Evolutionary conservation across 2,888 invertebrate genomes (phyloP).

Genomic region (Drosophila anceps): DNA sequence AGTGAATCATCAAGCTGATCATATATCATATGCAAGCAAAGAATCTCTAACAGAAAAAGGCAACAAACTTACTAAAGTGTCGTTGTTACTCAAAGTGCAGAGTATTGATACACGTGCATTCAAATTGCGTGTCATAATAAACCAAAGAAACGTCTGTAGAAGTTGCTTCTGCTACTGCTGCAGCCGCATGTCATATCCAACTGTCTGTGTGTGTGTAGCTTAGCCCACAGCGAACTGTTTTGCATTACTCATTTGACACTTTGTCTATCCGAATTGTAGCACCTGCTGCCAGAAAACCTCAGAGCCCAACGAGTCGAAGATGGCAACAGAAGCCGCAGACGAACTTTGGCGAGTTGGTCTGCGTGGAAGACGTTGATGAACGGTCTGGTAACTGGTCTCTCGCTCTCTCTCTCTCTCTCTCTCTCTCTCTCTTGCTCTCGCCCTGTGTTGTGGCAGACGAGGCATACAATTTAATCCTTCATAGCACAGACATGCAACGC

Average conservation of each 20-base stretch:
- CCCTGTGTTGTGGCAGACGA: conserved; percentile 4
- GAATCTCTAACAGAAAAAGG: not conserved
- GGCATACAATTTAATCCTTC: conserved; percentile 76
- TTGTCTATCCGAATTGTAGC: conserved; percentile 64
- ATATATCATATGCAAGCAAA: not conserved
- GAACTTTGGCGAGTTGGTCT: conserved; percentile 31
- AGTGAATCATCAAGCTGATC: not conserved
- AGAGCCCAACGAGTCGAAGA: conserved; percentile 20
- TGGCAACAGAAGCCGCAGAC: conserved; percentile 38
- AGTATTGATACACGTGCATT: conserved; percentile 14
- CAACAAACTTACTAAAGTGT: not conserved
- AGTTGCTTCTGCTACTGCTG: conserved; percentile 9
- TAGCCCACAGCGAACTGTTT: conserved; percentile 39
- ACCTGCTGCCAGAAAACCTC: conserved; percentile 65
- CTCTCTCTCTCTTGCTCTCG: not conserved
- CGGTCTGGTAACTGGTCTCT: conserved; percentile 48
- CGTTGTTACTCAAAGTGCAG: not conserved
- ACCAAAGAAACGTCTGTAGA: conserved; percentile 24
- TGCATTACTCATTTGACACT: conserved; percentile 83
- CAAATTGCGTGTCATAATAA: conserved; percentile 68
- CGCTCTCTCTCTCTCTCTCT: not conserved
- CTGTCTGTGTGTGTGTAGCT: not conserved
- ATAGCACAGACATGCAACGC: conserved; percentile 65
- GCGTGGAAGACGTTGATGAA: conserved; percentile 74
- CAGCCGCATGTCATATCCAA: conserved; percentile 32